A percentile compares a stretch with the other conserved stretches of the same genome.
These are phyloP conservation scores for Lepeophtheirus nordmannii DNA, from an alignment of 2,888 invertebrate species.

Conservation along the genomic window DNA sequence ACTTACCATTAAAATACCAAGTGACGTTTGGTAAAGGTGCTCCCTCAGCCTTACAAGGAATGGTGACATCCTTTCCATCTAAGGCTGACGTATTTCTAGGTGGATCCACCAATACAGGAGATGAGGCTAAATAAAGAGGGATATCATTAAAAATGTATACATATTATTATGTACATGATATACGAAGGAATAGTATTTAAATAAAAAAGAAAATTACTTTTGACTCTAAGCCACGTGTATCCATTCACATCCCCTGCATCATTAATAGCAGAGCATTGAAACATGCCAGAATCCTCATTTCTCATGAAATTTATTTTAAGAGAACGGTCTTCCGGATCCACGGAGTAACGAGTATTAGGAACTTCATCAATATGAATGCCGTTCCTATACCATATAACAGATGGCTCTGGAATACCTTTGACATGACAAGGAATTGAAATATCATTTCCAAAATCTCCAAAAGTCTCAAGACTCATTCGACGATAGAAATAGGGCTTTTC, in stretches of 20 bases:
- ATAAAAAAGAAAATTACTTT: conserved; percentile 54
- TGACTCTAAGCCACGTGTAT: conserved; percentile 80
- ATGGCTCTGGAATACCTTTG: conserved; percentile 67
- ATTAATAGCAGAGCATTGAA: conserved; percentile 81
- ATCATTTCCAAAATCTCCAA: conserved; percentile 65
- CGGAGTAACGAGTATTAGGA: conserved; percentile 35
- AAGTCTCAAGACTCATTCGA: conserved; percentile 56
- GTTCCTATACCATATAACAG: conserved; percentile 72
- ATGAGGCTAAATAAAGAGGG: conserved; percentile 48
- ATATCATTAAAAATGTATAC: conserved; percentile 28
- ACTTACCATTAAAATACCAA: conserved; percentile 78
- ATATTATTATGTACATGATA: neutral
- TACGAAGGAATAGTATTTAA: no score
- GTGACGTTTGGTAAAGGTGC: conserved; percentile 78
- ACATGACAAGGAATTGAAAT: conserved; percentile 69
- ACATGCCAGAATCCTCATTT: conserved; percentile 78
- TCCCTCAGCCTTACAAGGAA: conserved; percentile 68
- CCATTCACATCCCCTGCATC: conserved; percentile 76
- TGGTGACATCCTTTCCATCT: conserved; percentile 79
- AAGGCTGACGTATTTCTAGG: conserved; percentile 75
- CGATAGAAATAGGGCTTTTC: conserved; percentile 63
- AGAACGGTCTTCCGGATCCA: conserved; percentile 42
- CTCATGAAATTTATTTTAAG: conserved; percentile 60
- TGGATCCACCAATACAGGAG: conserved; percentile 65
- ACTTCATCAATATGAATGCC: conserved; percentile 19